phyloP scores from a whole-genome alignment of 1,140 invertebrate species.

The Tetragonula clypearis region DNA sequence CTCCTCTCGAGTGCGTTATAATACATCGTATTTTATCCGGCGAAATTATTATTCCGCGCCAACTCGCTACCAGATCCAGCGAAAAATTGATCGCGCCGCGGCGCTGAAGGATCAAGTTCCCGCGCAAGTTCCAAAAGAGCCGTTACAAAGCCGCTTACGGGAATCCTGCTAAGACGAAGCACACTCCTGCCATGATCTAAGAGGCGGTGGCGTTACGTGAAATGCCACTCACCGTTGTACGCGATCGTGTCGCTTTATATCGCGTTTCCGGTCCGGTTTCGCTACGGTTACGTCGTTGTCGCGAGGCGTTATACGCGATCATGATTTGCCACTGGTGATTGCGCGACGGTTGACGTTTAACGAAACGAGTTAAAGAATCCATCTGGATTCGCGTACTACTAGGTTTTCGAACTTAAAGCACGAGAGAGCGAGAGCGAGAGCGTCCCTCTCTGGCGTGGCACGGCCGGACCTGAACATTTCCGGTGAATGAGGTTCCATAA shows the following conservation, averaged over 20 bases:
- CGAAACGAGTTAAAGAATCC: neutral
- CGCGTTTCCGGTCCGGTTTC: neutral
- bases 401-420: neutral
- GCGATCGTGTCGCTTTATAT: slow-evolving; percentile 44
- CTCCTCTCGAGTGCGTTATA: neutral
- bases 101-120: neutral
- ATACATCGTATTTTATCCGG: neutral
- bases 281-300: neutral
- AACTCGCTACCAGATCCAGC: neutral
- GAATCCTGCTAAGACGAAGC: slow-evolving; percentile 39
- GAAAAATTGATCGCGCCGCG: slow-evolving; percentile 44
- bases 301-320: too few species aligned
- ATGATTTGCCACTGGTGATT: too few species aligned
- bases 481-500: slow-evolving; percentile 30
- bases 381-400: neutral
- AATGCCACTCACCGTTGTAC: neutral
- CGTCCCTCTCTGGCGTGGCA: neutral
- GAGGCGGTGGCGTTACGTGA: slow-evolving; percentile 1
- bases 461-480: slow-evolving; percentile 10
- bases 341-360: neutral
- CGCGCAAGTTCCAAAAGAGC: neutral
- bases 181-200: slow-evolving; percentile 4
- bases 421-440: neutral
- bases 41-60: neutral
- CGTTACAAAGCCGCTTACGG: slow-evolving; percentile 56